These are phyloP conservation scores for Sturnira hondurensis DNA, from an alignment of 2,113 vertebrate genomes.

Conservation along the genomic window DNA sequence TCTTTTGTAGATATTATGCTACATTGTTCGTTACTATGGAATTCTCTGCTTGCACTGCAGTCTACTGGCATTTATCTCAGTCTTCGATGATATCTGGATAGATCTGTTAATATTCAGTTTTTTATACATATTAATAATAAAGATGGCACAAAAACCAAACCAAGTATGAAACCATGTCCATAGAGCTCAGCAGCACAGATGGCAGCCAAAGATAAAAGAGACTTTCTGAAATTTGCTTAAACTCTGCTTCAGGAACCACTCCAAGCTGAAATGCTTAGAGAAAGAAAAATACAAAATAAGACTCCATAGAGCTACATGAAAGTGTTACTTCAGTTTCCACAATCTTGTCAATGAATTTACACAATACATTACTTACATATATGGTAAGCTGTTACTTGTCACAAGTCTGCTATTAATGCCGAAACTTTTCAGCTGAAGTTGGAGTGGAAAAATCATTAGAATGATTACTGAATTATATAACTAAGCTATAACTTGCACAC, in stretches of 20 bases:
- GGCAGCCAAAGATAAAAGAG: background rate
- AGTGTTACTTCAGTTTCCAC: background rate
- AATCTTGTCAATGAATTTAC: background rate
- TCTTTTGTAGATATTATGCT: background rate
- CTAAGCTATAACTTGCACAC: background rate
- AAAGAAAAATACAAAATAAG: background rate
- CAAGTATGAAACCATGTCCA: background rate
- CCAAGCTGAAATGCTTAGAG: background rate
- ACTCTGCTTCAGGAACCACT: background rate
- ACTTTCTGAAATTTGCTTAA: background rate
- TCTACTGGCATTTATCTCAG: background rate
- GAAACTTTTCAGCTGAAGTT: background rate
- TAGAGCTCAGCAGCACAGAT: background rate
- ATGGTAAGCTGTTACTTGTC: background rate
- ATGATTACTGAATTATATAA: background rate
- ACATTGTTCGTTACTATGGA: background rate
- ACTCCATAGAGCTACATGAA: background rate
- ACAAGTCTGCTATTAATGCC: background rate
- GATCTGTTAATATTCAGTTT: background rate
- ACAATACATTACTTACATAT: background rate
- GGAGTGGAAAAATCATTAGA: background rate
- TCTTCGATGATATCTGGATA: background rate
- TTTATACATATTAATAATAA: background rate
- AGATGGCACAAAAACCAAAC: background rate
- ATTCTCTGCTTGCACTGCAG: background rate